A percentile compares a stretch with the other conserved stretches of the same genome.
These are phyloP conservation scores for Ameiurus melas DNA, from an alignment of 2,113 vertebrate species.

Conservation along the genomic window DNA sequence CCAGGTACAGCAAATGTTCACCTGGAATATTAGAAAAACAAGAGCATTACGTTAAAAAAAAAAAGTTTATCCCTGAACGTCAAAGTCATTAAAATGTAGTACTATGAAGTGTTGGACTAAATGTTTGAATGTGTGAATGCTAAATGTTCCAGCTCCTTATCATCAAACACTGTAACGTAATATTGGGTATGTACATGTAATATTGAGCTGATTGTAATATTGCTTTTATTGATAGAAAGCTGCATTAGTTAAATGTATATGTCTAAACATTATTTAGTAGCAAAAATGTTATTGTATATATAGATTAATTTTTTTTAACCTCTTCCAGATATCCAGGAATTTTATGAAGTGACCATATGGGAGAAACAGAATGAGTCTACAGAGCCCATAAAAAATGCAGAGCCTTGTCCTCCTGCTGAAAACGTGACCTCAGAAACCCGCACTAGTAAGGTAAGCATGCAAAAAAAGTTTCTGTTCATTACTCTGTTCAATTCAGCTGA, in stretches of 20 bases:
- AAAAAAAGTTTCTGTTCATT: background rate
- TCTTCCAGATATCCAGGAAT: slow-evolving; percentile 85
- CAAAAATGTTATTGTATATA: no score
- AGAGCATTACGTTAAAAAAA: background rate
- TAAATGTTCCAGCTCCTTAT: no score
- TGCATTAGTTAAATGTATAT: no score
- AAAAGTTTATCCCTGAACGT: no score
- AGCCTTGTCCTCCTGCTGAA: slow-evolving; percentile 73
- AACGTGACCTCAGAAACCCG: slow-evolving; percentile 76
- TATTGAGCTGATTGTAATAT: no score
- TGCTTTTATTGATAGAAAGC: no score
- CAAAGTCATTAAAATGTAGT: background rate
- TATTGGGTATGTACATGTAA: no score
- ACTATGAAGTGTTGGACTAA: no score
- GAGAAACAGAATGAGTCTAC: slow-evolving; percentile 78
- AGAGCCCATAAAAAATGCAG: slow-evolving; percentile 70
- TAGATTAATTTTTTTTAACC: background rate
- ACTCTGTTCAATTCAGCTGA: background rate
- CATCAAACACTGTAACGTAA: no score
- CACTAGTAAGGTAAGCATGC: slow-evolving; percentile 73
- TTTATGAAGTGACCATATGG: slow-evolving; percentile 87
- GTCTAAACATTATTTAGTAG: no score
- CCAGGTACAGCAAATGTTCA: background rate
- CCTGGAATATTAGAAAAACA: background rate
- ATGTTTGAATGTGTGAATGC: no score